phyloP scores from a whole-genome alignment of 1,140 invertebrate species.

The Brachionus paranguensis region DNA sequence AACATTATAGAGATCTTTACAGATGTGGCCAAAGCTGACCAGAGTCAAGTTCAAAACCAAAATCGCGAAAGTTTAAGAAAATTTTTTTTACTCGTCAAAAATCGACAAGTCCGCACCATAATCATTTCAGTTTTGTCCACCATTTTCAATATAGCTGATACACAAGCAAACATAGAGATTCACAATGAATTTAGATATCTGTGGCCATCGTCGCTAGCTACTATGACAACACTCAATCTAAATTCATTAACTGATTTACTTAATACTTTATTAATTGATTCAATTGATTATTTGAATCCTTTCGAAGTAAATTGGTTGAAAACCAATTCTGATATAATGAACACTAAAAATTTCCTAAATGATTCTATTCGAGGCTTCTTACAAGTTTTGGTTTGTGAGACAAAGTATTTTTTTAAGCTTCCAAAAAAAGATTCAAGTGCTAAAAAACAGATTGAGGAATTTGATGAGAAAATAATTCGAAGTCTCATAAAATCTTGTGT shows the following conservation, averaged over 20 bases:
- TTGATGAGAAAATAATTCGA: constrained; percentile 22
- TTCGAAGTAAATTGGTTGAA: constrained; percentile 1
- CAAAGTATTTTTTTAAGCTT: neutral
- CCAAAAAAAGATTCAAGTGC: neutral
- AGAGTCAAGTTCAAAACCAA: neutral
- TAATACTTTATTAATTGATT: neutral
- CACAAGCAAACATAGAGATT: constrained; percentile 30
- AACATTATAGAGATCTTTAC: neutral
- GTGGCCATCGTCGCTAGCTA: constrained; percentile 25
- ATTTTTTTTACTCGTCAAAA: constrained; percentile 18
- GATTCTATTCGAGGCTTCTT: neutral
- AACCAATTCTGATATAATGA: neutral
- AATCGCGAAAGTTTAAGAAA: neutral
- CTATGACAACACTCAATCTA: neutral
- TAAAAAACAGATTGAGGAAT: neutral
- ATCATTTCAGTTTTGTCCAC: constrained; percentile 12
- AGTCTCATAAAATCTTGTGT: constrained; percentile 1
- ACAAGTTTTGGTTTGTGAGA: neutral
- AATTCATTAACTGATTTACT: constrained; percentile 13
- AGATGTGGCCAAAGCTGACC: neutral
- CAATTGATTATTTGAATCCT: neutral
- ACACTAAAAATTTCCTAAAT: neutral
- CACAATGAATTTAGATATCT: constrained; percentile 2
- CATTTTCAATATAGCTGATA: constrained; percentile 32
- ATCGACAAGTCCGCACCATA: neutral